Conservation (phyloP, 2,888 invertebrate genomes). For the Hypomecis punctinalis region DNA sequence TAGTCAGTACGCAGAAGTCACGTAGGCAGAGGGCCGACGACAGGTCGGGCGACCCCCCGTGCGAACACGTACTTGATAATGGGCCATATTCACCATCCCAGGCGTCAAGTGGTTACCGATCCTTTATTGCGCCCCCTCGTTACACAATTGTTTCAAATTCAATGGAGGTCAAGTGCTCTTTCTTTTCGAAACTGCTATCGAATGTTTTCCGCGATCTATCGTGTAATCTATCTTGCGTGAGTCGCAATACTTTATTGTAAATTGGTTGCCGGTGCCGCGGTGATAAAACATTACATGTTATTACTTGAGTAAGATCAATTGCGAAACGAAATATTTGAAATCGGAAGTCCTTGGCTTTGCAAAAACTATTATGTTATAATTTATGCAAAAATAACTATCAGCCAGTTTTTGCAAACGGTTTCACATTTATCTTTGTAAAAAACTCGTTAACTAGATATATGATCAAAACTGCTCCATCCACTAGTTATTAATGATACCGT, state of each 20-base stretch:
- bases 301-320: conserved; percentile 8
- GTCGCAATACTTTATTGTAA: conserved; percentile 13
- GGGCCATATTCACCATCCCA: conserved; percentile 72
- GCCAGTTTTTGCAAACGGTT: background rate
- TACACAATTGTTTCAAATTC: conserved; percentile 64
- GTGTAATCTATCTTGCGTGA: conserved; percentile 34
- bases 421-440: background rate
- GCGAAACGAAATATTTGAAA: conserved; percentile 4
- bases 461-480: background rate
- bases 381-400: background rate
- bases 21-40: conserved; percentile 47
- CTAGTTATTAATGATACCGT: background rate
- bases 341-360: conserved; percentile 1
- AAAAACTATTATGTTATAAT: conserved; percentile 1
- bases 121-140: conserved; percentile 57
- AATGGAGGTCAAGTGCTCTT: conserved; percentile 62
- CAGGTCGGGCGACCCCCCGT: conserved; percentile 68
- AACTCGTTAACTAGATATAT: background rate
- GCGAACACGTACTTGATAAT: conserved; percentile 63
- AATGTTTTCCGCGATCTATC: conserved; percentile 24
- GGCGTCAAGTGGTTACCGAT: conserved; percentile 52
- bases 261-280: conserved; percentile 21
- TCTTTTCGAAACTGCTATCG: conserved; percentile 47
- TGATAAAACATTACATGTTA: conserved; percentile 13
- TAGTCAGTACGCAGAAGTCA: conserved; percentile 27